A percentile compares a stretch with the other conserved stretches of the same genome.
phyloP scores from a whole-genome alignment of 1,140 invertebrate genomes.

The Gryllus bimaculatus region DNA sequence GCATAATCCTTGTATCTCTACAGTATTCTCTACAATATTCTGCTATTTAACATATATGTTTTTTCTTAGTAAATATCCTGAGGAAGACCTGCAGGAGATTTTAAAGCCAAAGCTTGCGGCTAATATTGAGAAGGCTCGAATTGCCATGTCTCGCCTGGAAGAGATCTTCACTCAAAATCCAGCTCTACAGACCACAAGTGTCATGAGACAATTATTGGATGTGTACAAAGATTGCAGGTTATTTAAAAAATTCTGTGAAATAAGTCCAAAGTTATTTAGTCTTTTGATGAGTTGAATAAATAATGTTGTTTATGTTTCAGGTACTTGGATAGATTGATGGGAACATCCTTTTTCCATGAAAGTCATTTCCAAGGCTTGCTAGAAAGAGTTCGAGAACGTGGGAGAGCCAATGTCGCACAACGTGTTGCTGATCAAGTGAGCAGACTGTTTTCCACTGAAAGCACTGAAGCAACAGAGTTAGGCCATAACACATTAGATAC shows the following conservation, averaged over 20 bases:
- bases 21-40: too few relatives aligned
- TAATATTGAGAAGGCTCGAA: constrained; percentile 62
- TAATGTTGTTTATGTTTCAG: constrained; percentile 25
- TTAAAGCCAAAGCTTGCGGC: constrained; percentile 56
- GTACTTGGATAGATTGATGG: constrained; percentile 72
- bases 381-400: constrained; percentile 44
- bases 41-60: neutral
- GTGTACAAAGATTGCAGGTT: constrained; percentile 77
- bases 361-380: constrained; percentile 59
- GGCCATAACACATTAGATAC: neutral
- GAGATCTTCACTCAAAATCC: constrained; percentile 67
- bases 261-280: neutral
- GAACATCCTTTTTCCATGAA: constrained; percentile 76
- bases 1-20: too few relatives aligned
- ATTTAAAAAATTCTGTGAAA: neutral
- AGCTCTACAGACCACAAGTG: constrained; percentile 56
- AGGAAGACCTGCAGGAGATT: constrained; percentile 25
- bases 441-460: constrained; percentile 34
- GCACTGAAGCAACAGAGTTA: constrained; percentile 26
- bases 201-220: constrained; percentile 67
- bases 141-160: constrained; percentile 62
- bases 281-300: neutral
- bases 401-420: constrained; percentile 41
- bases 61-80: constrained; percentile 18
- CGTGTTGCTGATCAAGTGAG: constrained; percentile 49